phyloP scores from a whole-genome alignment of 2,888 invertebrate genomes.

The Amitus sp. region DNA sequence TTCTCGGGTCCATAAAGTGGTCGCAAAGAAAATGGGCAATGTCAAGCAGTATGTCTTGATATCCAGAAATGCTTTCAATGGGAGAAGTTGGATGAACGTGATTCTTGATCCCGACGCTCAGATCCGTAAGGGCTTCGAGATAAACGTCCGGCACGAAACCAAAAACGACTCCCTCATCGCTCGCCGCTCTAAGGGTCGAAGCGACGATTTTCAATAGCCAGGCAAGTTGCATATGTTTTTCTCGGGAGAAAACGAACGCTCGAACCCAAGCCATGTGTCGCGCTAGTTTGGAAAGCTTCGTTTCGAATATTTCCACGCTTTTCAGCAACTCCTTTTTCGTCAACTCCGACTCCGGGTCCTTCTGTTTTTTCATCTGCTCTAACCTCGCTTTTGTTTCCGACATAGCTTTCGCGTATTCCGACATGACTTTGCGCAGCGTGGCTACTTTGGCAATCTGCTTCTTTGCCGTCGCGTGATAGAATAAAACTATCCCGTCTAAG shows the following conservation, averaged over 20 bases:
- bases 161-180: conserved; percentile 72
- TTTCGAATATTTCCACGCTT: conserved; percentile 72
- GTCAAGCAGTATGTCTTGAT: conserved; percentile 71
- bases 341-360: conserved; percentile 51
- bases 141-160: conserved; percentile 81
- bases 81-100: conserved; percentile 75
- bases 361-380: conserved; percentile 54
- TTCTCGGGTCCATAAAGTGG: conserved; percentile 80
- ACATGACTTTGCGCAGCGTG: conserved; percentile 73
- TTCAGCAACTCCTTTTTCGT: conserved; percentile 70
- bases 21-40: conserved; percentile 79
- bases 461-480: conserved; percentile 76
- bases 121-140: conserved; percentile 74
- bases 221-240: conserved; percentile 71
- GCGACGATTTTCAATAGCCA: conserved; percentile 72
- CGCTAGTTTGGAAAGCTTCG: conserved; percentile 70
- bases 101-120: conserved; percentile 72
- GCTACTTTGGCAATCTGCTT: conserved; percentile 71
- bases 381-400: conserved; percentile 69
- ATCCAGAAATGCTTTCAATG: conserved; percentile 69
- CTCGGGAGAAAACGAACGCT: conserved; percentile 74
- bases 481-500: conserved; percentile 74
- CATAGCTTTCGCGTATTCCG: conserved; percentile 73
- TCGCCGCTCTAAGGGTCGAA: conserved; percentile 71
- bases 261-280: conserved; percentile 78